Base-by-base conservation (phyloP, 1,140 invertebrate species). In the Dendroctonus valens region DNA sequence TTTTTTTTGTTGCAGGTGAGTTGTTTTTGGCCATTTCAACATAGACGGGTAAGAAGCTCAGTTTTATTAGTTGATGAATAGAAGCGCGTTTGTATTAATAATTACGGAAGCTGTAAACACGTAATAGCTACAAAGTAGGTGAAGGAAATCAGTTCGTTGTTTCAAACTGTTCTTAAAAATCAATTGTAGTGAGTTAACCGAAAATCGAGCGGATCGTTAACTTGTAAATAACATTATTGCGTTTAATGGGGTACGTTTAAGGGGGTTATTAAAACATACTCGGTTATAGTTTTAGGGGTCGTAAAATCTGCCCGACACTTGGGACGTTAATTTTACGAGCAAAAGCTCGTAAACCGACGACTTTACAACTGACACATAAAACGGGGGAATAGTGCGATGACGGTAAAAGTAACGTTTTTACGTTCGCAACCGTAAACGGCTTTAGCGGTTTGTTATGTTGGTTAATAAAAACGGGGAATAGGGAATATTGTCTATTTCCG, bases 281-380 rank as follows among this genome's bases (percentile, higher is more conserved):
- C 58, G 58, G 58, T 60, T 60, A 50, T 60, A 60, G 58, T 60
- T 60, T 60, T 60, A 49, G 26, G 38, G 58, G 46, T 49, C 58
- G 44, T 49, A 49, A 60, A 60, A 60, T 49, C 39, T 12, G 58
- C 38, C 46, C 58, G 44, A 60, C 58, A 60, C 58, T 60, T 60
- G 58, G 58, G 58, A 60, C 58, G 58, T 60, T 60, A 60, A 60
- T 60, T 60, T 60, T 60, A 60, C 48, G 58, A 60, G 15, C 44
- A 38, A 9, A 37, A 11, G 44, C 11, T 60, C 58, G 58, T 60
- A 60, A 60, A 60, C 44, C 58, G 39, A 37, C 48, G 58, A 60
- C 44, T 60, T 60, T 60, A 60, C 44, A 60, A 60, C 58, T 60
- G 44, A 50, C 58, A 49, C 48, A 60, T 60, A 60, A 58, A 60